A percentile compares a stretch with the other conserved stretches of the same genome.
phyloP scores from a whole-genome alignment of 2,113 vertebrate genomes.

The Festucalex cinctus region DNA sequence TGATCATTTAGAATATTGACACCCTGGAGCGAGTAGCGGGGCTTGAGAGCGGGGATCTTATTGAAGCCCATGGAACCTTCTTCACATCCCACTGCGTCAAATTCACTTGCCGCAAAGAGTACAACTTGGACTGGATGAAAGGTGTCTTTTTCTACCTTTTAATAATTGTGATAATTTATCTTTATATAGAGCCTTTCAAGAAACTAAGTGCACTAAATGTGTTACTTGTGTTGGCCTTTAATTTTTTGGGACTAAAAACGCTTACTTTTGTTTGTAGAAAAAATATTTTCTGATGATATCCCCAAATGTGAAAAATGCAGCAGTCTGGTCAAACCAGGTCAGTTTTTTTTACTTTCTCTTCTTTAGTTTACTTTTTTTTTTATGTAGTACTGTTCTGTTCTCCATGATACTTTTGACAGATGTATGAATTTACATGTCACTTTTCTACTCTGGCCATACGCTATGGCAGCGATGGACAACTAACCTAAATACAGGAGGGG shows the following conservation, averaged over 20 bases:
- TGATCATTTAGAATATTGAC: constrained; percentile 82
- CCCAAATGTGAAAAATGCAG: constrained; percentile 85
- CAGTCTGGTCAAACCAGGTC: constrained; percentile 87
- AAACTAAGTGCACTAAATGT: background rate
- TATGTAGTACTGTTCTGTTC: background rate
- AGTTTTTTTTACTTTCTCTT: constrained; percentile 12
- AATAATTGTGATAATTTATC: background rate
- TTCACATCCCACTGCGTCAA: constrained; percentile 83
- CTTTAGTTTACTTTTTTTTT: background rate
- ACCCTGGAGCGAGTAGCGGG: constrained; percentile 87
- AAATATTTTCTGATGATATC: constrained; percentile 81
- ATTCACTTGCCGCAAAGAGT: constrained; percentile 73
- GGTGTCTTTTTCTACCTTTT: constrained; percentile 57
- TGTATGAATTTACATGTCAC: background rate
- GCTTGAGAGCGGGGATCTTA: constrained; percentile 77
- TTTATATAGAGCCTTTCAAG: background rate
- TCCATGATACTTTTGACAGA: background rate
- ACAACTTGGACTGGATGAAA: constrained; percentile 88
- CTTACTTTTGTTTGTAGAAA: constrained; percentile 66
- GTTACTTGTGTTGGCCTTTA: background rate
- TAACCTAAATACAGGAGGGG: no score
- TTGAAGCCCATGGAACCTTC: constrained; percentile 91
- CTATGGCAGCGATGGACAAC: no score
- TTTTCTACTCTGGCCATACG: background rate
- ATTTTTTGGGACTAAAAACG: background rate